Evolutionary conservation across 2,888 invertebrate genomes (phyloP).

Genomic region (Perizoma affinitatum): DNA sequence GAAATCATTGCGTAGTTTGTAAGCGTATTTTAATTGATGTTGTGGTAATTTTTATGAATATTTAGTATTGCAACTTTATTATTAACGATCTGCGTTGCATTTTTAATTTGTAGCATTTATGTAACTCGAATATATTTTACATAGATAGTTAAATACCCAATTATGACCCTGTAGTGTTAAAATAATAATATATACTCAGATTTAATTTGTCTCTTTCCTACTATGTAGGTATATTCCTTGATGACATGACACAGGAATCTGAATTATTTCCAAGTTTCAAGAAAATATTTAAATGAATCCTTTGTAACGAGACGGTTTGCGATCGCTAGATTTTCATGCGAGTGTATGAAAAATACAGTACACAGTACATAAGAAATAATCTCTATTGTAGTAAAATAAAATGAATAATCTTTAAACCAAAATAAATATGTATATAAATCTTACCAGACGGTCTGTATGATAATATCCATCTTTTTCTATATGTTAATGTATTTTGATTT

Average conservation of each 20-base stretch:
- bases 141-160: slow-evolving; percentile 35
- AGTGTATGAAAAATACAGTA: slow-evolving; percentile 1
- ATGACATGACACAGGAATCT: slow-evolving; percentile 29
- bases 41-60: slow-evolving; percentile 40
- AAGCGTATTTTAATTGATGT: slow-evolving; percentile 46
- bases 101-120: slow-evolving; percentile 43
- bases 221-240: slow-evolving; percentile 57
- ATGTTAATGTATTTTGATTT: slow-evolving; percentile 41
- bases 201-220: slow-evolving; percentile 56
- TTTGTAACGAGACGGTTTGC: slow-evolving; percentile 41
- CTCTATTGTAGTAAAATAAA: slow-evolving; percentile 3
- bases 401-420: slow-evolving; percentile 28
- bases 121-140: slow-evolving; percentile 54
- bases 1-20: slow-evolving; percentile 55
- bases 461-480: slow-evolving; percentile 31
- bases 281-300: slow-evolving; percentile 42
- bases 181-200: slow-evolving; percentile 28
- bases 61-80: slow-evolving; percentile 15
- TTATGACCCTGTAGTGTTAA: slow-evolving; percentile 33
- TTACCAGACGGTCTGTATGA: background rate
- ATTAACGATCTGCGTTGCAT: slow-evolving; percentile 35
- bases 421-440: slow-evolving; percentile 43
- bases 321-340: slow-evolving; percentile 29
- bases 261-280: slow-evolving; percentile 30
- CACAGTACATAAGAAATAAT: slow-evolving; percentile 2